Conservation (phyloP, 2,888 invertebrate genomes). For the Eremobia ochroleuca region DNA sequence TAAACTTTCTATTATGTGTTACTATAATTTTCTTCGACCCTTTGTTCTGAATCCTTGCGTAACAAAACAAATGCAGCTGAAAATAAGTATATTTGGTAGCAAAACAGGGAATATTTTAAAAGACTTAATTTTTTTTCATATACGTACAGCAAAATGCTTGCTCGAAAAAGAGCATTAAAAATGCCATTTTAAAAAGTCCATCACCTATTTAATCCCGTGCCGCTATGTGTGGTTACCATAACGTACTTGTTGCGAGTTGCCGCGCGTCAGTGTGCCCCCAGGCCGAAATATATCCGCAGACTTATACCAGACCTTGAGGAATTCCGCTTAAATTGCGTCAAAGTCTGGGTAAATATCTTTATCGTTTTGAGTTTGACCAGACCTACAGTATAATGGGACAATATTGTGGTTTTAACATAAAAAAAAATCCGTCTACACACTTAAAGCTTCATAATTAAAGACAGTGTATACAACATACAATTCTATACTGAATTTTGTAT, state of each 20-base stretch:
- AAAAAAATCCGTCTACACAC: constrained; percentile 26
- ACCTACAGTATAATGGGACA: not conserved
- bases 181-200: not conserved
- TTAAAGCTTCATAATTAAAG: constrained; percentile 62
- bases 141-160: not conserved
- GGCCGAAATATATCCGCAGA: not conserved
- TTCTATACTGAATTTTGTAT: constrained; percentile 45
- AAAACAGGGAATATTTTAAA: not conserved
- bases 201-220: not conserved
- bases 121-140: not conserved
- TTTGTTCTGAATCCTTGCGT: not conserved
- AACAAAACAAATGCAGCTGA: not conserved
- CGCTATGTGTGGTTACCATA: constrained; percentile 18
- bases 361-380: not conserved
- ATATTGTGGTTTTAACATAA: not conserved
- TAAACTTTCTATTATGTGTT: not conserved
- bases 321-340: constrained; percentile 25
- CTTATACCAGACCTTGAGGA: no score
- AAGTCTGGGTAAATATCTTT: constrained; percentile 2
- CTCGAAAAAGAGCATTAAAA: not conserved
- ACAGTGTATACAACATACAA: constrained; percentile 45
- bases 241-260: not conserved
- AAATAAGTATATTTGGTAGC: not conserved
- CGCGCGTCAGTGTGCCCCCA: no score
- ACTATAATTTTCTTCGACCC: not conserved